A percentile compares a stretch with the other conserved stretches of the same genome.
Conservation (phyloP, 2,888 invertebrate species). For the Rosalia funebris region DNA sequence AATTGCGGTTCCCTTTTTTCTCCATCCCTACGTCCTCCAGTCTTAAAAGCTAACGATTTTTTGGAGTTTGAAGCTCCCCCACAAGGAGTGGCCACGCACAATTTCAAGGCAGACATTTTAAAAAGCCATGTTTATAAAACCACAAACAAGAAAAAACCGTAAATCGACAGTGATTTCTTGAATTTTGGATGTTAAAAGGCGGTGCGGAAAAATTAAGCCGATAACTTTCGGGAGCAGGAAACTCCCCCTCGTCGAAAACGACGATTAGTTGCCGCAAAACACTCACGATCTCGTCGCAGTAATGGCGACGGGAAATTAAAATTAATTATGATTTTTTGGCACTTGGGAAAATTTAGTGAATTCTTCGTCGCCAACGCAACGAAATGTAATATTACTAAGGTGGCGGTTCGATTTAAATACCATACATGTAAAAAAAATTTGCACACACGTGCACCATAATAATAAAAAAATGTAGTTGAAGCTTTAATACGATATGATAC, state of each 20-base stretch:
- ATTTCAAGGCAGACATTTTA: conserved; percentile 81
- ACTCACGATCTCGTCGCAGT: conserved; percentile 72
- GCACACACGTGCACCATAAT: too few relatives aligned
- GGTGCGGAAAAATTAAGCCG: conserved; percentile 59
- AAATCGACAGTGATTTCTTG: conserved; percentile 41
- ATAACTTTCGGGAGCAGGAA: conserved; percentile 68
- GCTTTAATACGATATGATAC: too few relatives aligned
- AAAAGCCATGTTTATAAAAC: conserved; percentile 80
- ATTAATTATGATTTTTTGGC: conserved; percentile 11
- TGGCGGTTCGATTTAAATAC: neutral
- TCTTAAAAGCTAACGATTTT: conserved; percentile 55
- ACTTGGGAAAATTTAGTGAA: conserved; percentile 24
- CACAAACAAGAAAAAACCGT: conserved; percentile 68
- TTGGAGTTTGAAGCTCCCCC: conserved; percentile 74
- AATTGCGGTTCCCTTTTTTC: conserved; percentile 78
- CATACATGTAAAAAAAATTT: too few relatives aligned
- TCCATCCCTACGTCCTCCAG: conserved; percentile 72
- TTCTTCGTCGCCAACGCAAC: conserved; percentile 14
- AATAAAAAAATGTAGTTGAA: too few relatives aligned
- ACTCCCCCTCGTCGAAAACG: conserved; percentile 74
- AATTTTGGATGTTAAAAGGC: conserved; percentile 51
- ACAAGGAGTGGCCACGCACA: conserved; percentile 76
- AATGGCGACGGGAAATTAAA: conserved; percentile 73
- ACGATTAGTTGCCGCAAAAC: conserved; percentile 68
- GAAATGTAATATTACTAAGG: neutral